Evolutionary conservation across 37 sponge, comb jelly and placozoan genomes (phyloP), one percentile per base, ranked within the genome.

Genomic region (Geodia barretti): DNA sequence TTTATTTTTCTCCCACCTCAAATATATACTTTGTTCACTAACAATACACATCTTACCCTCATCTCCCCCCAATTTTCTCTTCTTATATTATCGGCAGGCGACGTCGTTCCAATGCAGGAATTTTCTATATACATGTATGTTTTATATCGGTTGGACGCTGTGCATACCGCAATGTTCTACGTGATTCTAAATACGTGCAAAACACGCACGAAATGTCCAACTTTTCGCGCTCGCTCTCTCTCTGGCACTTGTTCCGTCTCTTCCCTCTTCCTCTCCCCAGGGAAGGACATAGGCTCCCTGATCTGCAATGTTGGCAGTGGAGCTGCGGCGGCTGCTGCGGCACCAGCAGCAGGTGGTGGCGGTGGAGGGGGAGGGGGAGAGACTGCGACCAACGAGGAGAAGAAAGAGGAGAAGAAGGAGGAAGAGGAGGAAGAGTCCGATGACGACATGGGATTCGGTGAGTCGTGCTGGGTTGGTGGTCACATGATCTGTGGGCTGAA

Each of bases 371-470:
- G 79, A 20, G 92, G 36, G 11, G 87, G 61, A 23, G 76, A 26
- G 0, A 74, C 73, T 4, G 43, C 81, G 37, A 83, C 30, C 24
- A 86, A 93, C 67, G 90, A 85, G 58, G 71, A 87, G 66, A 73
- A 93, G 47, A 80, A 95, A 64, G 87, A 90, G 61, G 76, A 91
- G 83, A 84, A 92, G 78, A 83, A 91, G 61, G 88, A 89, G 64
- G 47, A 84, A 9, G 91, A 88, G 39, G 92, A 94, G 43, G 97
- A 93, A 58, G 86, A 81, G 36, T 90, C 92, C 20, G 99, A 96
- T 73, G 98, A 98, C 41, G 99, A 98, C 74, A 96, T 98, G 97
- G 99, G 99, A 74, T 96, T 98, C 60, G 95, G 97, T 92, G 37
- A 68, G 95, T 83, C 1, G 30, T 31, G 14, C 11, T 32, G 28